Conservation (phyloP, 2,113 vertebrate genomes). For the Macquaria ambigua region DNA sequence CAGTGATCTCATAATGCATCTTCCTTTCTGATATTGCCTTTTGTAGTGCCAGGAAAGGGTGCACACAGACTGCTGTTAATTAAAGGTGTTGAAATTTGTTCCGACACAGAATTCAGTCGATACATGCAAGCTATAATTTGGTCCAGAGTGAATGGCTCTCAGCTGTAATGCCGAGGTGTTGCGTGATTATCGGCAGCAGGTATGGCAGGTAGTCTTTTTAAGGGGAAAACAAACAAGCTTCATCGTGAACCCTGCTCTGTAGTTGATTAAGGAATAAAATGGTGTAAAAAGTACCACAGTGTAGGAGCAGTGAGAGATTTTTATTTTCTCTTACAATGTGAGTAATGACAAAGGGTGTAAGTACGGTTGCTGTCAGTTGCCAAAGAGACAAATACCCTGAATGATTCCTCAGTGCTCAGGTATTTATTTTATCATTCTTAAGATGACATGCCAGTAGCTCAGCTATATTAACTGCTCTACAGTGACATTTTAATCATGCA, state of each 20-base stretch:
- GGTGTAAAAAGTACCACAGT: neutral
- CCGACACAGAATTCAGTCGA: neutral
- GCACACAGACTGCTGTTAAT: neutral
- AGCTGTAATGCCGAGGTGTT: neutral
- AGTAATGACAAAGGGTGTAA: neutral
- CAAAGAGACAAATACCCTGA: neutral
- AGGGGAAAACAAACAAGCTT: constrained; percentile 4
- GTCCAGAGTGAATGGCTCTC: neutral
- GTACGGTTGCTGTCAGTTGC: neutral
- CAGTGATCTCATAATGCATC: neutral
- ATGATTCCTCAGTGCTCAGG: neutral
- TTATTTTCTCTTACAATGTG: neutral
- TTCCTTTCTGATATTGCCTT: neutral
- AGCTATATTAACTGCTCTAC: neutral
- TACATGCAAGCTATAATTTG: constrained; percentile 27
- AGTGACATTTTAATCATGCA: constrained; percentile 2
- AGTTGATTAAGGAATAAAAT: neutral
- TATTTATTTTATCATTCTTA: neutral
- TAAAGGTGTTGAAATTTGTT: constrained; percentile 29
- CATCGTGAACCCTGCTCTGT: neutral
- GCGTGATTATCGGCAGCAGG: neutral
- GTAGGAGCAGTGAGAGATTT: neutral
- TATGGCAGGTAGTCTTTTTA: neutral
- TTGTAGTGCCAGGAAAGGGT: neutral
- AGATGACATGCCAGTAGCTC: neutral